A percentile compares a stretch with the other conserved stretches of the same genome.
These are phyloP conservation scores for Epinephelus moara DNA, from an alignment of 2,113 vertebrate genomes.

Conservation along the genomic window DNA sequence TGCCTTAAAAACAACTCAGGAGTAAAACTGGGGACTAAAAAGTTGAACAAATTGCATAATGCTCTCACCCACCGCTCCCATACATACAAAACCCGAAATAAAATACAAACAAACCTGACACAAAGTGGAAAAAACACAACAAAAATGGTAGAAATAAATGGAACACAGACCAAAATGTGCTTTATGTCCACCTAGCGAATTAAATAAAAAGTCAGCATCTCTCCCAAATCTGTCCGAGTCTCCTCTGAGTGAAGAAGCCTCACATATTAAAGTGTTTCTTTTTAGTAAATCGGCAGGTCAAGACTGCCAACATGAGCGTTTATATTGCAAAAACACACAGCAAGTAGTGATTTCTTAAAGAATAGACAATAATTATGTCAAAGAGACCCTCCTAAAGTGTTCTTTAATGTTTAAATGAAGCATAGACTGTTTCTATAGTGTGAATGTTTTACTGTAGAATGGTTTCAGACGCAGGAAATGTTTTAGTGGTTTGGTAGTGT, in stretches of 20 bases:
- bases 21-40: slow-evolving; percentile 76
- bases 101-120: slow-evolving; percentile 67
- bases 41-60: slow-evolving; percentile 82
- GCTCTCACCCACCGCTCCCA: slow-evolving; percentile 74
- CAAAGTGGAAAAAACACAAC: slow-evolving; percentile 42
- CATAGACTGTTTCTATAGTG: background rate
- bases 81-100: slow-evolving; percentile 70
- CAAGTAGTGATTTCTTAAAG: slow-evolving; percentile 15
- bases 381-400: slow-evolving; percentile 18
- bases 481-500: slow-evolving; percentile 59
- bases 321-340: slow-evolving; percentile 4
- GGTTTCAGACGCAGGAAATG: slow-evolving; percentile 20
- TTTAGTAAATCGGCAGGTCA: background rate
- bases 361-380: background rate
- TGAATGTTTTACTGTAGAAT: slow-evolving; percentile 11
- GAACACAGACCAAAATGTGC: slow-evolving; percentile 73
- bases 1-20: slow-evolving; percentile 73
- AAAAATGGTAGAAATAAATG: background rate
- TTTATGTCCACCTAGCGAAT: slow-evolving; percentile 60
- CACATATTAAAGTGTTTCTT: slow-evolving; percentile 7
- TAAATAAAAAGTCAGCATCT: slow-evolving; percentile 29
- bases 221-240: slow-evolving; percentile 47
- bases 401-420: slow-evolving; percentile 9
- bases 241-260: slow-evolving; percentile 60
- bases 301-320: background rate